Evolutionary conservation across 2,113 vertebrate genomes (phyloP).

Genomic region (Nicator chloris): DNA sequence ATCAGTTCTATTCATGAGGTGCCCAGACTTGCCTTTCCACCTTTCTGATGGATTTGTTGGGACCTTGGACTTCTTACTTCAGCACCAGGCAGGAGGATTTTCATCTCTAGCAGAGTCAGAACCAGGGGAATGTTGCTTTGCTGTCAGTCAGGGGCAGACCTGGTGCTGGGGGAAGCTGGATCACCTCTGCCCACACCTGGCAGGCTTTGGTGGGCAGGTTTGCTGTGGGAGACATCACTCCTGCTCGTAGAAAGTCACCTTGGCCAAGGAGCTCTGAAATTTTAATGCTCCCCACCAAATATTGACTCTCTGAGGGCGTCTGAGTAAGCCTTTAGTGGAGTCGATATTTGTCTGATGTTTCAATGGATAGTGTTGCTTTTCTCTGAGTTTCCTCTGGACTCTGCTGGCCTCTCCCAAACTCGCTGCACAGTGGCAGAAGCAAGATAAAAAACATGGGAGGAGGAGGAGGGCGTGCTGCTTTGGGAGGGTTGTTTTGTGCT

Average conservation of each 20-base stretch:
- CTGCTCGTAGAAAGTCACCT: constrained; percentile 51
- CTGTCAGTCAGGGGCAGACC: neutral
- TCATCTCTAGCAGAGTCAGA: neutral
- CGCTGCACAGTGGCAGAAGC: neutral
- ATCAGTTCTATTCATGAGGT: neutral
- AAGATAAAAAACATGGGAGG: neutral
- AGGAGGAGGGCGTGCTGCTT: neutral
- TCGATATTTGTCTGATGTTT: constrained; percentile 57
- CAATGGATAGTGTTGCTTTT: constrained; percentile 56
- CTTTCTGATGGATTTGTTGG: neutral
- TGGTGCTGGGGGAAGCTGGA: neutral
- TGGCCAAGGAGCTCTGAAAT: constrained; percentile 52
- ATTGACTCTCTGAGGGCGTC: constrained; percentile 36
- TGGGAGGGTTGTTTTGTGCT: neutral
- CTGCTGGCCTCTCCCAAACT: neutral
- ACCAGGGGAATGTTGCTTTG: neutral
- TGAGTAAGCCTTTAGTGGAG: constrained; percentile 18
- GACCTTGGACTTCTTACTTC: neutral
- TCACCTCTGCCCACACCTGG: neutral
- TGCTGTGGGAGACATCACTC: neutral
- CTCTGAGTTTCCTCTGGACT: neutral
- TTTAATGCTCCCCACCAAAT: constrained; percentile 60
- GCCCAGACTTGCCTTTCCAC: neutral
- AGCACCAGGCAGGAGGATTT: neutral
- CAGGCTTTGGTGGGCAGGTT: neutral